Conservation (phyloP, 2,113 vertebrate genomes). For the Callipepla californica region DNA sequence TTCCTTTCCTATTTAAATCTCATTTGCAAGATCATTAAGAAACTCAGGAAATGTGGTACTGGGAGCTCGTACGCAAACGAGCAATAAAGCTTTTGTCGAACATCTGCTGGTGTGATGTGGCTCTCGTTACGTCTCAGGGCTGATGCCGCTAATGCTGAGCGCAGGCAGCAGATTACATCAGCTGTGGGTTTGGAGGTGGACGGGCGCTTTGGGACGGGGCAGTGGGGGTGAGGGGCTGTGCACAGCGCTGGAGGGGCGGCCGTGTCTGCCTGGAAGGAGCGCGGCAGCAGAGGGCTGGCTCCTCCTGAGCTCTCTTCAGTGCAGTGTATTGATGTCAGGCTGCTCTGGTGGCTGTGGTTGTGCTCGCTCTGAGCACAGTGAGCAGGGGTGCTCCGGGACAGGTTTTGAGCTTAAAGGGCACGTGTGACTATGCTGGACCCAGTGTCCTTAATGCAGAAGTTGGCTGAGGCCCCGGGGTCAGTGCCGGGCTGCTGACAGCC, state of each 20-base stretch:
- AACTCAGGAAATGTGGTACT: conserved; percentile 64
- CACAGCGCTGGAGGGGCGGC: neutral
- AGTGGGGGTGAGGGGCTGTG: neutral
- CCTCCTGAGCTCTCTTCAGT: neutral
- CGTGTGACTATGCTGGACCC: neutral
- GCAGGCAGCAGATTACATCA: conserved; percentile 54
- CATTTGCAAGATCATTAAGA: conserved; percentile 70
- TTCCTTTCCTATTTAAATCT: conserved; percentile 63
- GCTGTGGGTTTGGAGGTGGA: neutral
- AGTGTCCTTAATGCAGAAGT: neutral
- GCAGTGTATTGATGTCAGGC: neutral
- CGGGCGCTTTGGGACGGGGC: neutral
- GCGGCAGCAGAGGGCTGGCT: rapidly evolving
- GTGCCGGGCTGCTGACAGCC: neutral
- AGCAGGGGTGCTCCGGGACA: neutral
- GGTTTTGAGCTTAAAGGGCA: neutral
- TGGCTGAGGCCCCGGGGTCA: neutral
- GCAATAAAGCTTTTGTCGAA: conserved; percentile 73
- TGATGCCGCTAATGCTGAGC: conserved; percentile 59
- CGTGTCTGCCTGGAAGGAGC: neutral
- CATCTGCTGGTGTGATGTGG: conserved; percentile 71
- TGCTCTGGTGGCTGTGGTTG: rapidly evolving
- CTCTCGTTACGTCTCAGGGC: neutral
- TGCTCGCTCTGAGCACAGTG: rapidly evolving
- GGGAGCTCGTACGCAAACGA: conserved; percentile 49